Percentiles rank a stretch among this genome's conserved stretches.
phyloP scores from a whole-genome alignment of 2,797 vertebrate genomes.

The Phataginus tetradactyla region DNA sequence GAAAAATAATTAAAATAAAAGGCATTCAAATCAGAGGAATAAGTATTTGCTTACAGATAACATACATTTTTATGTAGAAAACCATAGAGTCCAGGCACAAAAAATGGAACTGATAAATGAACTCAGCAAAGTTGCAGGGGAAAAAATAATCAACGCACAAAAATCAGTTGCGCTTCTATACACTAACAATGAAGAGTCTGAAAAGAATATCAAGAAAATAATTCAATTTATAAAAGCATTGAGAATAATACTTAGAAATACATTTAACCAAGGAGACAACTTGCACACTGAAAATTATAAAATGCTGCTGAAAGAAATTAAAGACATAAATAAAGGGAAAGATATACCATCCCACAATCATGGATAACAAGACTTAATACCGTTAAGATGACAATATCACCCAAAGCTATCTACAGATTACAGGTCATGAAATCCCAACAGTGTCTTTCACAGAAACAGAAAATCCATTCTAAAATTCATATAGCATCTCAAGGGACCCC shows the following conservation, averaged over 20 bases:
- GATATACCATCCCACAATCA: neutral
- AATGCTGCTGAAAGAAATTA: neutral
- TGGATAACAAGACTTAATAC: neutral
- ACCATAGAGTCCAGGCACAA: neutral
- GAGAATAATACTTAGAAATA: neutral
- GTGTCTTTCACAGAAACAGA: neutral
- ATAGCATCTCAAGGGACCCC: neutral
- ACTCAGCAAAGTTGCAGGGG: neutral
- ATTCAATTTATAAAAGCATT: neutral
- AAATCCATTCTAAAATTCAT: neutral
- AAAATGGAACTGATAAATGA: neutral
- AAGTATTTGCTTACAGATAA: neutral
- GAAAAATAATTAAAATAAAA: neutral
- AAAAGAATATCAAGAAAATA: conserved; percentile 5
- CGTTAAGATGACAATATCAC: neutral
- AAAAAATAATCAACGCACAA: neutral
- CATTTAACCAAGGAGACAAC: neutral
- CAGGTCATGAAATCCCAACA: neutral
- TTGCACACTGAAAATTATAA: neutral
- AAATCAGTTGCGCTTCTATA: neutral
- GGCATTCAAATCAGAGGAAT: neutral
- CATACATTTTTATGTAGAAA: neutral
- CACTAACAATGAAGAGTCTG: neutral
- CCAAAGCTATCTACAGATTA: neutral
- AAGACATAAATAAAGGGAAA: neutral